These are phyloP conservation scores for Symphodus melops DNA, from an alignment of 2,113 vertebrate species.

Conservation along the genomic window DNA sequence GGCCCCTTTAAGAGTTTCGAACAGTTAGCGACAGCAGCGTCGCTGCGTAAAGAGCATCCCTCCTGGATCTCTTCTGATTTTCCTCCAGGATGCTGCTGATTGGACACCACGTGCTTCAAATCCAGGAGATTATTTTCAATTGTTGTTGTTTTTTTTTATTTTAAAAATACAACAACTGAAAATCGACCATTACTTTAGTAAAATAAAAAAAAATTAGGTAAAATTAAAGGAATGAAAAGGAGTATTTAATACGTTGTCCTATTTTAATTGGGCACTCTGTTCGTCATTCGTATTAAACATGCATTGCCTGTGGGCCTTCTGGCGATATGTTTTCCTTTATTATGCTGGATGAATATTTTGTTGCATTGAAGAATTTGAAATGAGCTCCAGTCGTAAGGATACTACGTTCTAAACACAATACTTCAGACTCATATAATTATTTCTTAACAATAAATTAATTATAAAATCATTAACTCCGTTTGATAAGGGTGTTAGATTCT, in stretches of 20 bases:
- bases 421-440: not conserved
- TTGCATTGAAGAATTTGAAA: slow-evolving; percentile 25
- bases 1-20: slow-evolving; percentile 81
- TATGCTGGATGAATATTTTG: slow-evolving; percentile 44
- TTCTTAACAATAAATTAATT: not conserved
- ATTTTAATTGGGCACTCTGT: slow-evolving; percentile 48
- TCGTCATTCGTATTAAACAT: slow-evolving; percentile 57
- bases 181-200: not conserved
- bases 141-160: not conserved
- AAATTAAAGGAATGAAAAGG: not conserved
- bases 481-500: not conserved
- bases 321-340: slow-evolving; percentile 52
- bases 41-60: slow-evolving; percentile 66
- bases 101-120: slow-evolving; percentile 66
- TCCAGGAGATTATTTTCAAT: slow-evolving; percentile 21
- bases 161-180: not conserved
- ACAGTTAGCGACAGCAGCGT: slow-evolving; percentile 68
- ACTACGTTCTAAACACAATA: not conserved
- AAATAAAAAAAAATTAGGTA: not conserved
- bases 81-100: slow-evolving; percentile 74
- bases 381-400: not conserved
- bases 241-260: not conserved
- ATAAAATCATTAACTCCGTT: not conserved
- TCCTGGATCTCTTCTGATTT: slow-evolving; percentile 68
- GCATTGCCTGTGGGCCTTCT: slow-evolving; percentile 56